Conservation (phyloP, 2,113 vertebrate genomes). For the Sturnira hondurensis region DNA sequence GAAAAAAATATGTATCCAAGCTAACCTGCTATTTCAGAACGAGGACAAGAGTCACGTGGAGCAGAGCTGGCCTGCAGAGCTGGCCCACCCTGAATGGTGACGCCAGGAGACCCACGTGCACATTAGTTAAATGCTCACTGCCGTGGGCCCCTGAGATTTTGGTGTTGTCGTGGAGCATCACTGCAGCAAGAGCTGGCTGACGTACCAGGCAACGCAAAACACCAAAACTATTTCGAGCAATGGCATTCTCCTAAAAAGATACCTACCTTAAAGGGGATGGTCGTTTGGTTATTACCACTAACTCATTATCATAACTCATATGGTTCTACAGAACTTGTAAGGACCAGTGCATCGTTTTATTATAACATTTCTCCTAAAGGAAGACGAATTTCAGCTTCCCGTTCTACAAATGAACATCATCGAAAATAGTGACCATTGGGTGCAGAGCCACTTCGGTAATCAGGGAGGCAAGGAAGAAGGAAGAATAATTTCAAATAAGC, state of each 20-base stretch:
- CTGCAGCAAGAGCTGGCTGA: neutral
- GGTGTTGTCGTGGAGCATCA: neutral
- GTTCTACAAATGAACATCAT: neutral
- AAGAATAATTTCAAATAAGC: conserved; percentile 33
- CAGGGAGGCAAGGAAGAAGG: conserved; percentile 2
- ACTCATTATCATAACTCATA: neutral
- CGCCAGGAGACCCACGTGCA: neutral
- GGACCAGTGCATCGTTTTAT: neutral
- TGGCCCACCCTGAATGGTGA: neutral
- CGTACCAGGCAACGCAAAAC: neutral
- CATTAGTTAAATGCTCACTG: neutral
- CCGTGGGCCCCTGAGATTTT: neutral
- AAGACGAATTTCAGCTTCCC: neutral
- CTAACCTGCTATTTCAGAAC: neutral
- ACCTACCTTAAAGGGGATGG: neutral
- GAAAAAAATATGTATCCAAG: neutral
- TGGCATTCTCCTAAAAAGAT: neutral
- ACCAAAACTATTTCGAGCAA: neutral
- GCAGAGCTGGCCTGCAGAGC: neutral
- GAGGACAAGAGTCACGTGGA: neutral
- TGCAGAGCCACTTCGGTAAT: neutral
- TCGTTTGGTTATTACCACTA: neutral
- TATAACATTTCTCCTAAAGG: neutral
- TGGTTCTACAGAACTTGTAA: neutral
- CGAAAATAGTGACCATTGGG: neutral